A percentile compares a stretch with the other conserved stretches of the same genome.
phyloP scores from a whole-genome alignment of 2,797 vertebrate genomes.

The Enteromius argenteus region DNA sequence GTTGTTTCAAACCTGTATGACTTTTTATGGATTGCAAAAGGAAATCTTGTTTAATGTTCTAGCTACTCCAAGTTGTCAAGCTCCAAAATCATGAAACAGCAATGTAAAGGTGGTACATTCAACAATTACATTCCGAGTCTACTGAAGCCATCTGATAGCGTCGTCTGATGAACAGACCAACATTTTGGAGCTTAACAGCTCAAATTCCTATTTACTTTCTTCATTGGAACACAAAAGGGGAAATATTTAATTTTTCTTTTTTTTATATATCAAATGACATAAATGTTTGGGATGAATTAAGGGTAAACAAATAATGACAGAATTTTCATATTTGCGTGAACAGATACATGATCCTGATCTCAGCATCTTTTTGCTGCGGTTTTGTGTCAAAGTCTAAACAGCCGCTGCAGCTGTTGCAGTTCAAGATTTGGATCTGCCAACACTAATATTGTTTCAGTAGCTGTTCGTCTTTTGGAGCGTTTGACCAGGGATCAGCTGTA shows the following conservation, averaged over 20 bases:
- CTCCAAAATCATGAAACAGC: not conserved
- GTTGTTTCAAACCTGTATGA: not conserved
- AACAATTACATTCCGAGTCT: not conserved
- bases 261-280: not conserved
- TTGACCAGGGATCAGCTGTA: slow-evolving; percentile 40
- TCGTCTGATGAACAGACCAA: not conserved
- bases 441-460: slow-evolving; percentile 81
- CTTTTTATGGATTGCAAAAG: not conserved
- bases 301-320: not conserved
- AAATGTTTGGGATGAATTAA: not conserved
- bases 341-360: slow-evolving; percentile 7
- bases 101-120: not conserved
- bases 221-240: not conserved
- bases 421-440: slow-evolving; percentile 72
- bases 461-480: slow-evolving; percentile 68
- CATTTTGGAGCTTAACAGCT: not conserved
- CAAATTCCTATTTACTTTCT: not conserved
- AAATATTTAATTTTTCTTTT: not conserved
- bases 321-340: not conserved
- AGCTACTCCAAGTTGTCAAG: not conserved
- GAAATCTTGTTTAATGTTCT: not conserved
- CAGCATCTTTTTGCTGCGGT: slow-evolving; percentile 55
- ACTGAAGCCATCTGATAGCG: not conserved
- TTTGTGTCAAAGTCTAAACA: slow-evolving; percentile 75
- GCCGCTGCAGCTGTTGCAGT: slow-evolving; percentile 78